Percentiles rank a stretch among this genome's conserved stretches.
These are phyloP conservation scores for Bathynomus jamesi DNA, from an alignment of 1,140 invertebrate species.

Conservation along the genomic window DNA sequence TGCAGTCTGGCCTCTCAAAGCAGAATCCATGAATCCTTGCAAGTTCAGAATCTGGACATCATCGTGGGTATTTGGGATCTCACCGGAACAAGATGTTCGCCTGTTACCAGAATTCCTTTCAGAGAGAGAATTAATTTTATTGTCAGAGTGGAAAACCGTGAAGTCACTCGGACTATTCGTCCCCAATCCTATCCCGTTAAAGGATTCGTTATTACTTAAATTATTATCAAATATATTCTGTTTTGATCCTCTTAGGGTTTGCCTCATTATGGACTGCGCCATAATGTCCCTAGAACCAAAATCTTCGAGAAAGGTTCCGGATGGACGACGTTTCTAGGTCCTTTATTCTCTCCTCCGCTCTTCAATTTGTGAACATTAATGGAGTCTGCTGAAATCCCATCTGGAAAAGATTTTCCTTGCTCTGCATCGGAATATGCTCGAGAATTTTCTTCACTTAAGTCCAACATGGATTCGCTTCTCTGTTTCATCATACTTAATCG, in stretches of 20 bases:
- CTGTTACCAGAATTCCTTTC: conserved; percentile 4
- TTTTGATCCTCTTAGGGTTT: conserved; percentile 27
- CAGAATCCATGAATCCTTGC: conserved; percentile 34
- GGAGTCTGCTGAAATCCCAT: too few relatives aligned
- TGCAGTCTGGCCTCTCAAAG: not conserved
- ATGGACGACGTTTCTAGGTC: not conserved
- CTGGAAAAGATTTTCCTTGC: too few relatives aligned
- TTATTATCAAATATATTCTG: conserved; percentile 19
- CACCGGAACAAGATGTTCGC: conserved; percentile 8
- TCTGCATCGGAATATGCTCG: too few relatives aligned
- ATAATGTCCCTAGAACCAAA: conserved; percentile 24
- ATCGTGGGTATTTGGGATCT: conserved; percentile 27
- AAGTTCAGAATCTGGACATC: conserved; percentile 35
- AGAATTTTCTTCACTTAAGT: conserved; percentile 7
- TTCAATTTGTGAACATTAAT: too few relatives aligned
- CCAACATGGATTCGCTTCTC: conserved; percentile 19
- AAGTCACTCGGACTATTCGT: conserved; percentile 13
- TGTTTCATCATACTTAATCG: conserved; percentile 7
- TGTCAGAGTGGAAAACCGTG: conserved; percentile 10
- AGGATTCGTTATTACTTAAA: conserved; percentile 7
- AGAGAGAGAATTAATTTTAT: not conserved
- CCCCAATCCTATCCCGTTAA: conserved; percentile 12
- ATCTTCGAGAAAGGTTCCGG: conserved; percentile 12
- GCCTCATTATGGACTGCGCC: conserved; percentile 30
- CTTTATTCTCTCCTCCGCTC: too few relatives aligned